Percentiles rank a stretch among this genome's conserved stretches.
Evolutionary conservation across 2,797 vertebrate species (phyloP).

Genomic region (Malacoctenus gilli): DNA sequence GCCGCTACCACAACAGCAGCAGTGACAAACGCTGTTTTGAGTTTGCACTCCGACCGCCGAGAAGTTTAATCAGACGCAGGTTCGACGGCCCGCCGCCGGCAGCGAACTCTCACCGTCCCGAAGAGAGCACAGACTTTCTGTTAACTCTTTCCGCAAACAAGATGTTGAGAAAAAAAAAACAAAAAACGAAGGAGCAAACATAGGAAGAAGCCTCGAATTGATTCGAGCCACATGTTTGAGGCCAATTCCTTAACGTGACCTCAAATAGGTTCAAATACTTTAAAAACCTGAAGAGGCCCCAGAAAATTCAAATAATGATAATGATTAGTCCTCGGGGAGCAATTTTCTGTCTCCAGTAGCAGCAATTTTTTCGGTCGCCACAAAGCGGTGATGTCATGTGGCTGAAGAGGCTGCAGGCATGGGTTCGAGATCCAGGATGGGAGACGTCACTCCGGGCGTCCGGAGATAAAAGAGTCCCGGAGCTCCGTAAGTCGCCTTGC

Average conservation of each 20-base stretch:
- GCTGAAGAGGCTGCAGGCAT: slow-evolving; percentile 21
- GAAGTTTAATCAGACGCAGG: slow-evolving; percentile 14
- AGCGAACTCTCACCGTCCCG: no score
- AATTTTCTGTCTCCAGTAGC: slow-evolving; percentile 39
- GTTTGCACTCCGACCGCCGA: slow-evolving; percentile 24
- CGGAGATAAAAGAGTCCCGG: slow-evolving; percentile 54
- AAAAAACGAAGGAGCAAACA: no score
- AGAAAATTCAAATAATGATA: slow-evolving; percentile 10
- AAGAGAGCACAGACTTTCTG: neutral
- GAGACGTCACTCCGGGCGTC: slow-evolving; percentile 25
- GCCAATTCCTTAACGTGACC: no score
- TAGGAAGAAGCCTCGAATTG: no score
- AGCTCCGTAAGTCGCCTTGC: slow-evolving; percentile 14
- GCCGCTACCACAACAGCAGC: slow-evolving; percentile 59
- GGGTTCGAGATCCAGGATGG: slow-evolving; percentile 39
- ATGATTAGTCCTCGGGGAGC: slow-evolving; percentile 10
- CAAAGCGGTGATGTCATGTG: slow-evolving; percentile 55
- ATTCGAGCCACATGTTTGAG: neutral
- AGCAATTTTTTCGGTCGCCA: slow-evolving; percentile 49
- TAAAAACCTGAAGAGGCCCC: neutral
- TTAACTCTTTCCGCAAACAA: neutral
- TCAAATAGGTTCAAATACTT: no score
- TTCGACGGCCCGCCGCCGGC: slow-evolving; percentile 4
- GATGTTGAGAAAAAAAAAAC: neutral
- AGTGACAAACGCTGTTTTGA: slow-evolving; percentile 39